phyloP scores from a whole-genome alignment of 2,113 vertebrate genomes.

The Ramphastos sulfuratus region DNA sequence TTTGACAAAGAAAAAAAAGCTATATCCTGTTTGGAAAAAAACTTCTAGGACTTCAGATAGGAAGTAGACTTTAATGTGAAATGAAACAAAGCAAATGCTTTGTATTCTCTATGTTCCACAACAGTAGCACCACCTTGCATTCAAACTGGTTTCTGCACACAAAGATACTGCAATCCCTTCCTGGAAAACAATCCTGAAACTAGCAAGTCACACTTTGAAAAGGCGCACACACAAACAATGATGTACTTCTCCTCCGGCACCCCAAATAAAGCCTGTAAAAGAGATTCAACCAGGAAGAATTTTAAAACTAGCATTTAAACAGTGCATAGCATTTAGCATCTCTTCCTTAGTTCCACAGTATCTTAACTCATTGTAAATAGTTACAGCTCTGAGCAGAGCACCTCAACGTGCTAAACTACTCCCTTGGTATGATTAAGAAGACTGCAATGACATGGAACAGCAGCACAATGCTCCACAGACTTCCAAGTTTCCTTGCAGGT shows the following conservation, averaged over 20 bases:
- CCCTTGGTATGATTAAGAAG: accelerated
- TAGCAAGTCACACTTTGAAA: background rate
- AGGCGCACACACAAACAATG: background rate
- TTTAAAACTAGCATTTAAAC: background rate
- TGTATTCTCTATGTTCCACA: background rate
- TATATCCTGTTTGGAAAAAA: background rate
- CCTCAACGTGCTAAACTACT: accelerated
- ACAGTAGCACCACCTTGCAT: background rate
- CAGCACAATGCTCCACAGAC: background rate
- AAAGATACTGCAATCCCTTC: background rate
- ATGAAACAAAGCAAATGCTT: background rate
- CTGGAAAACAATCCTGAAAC: background rate
- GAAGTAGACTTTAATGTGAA: background rate
- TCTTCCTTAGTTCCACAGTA: background rate
- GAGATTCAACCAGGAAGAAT: background rate
- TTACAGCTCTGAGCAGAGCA: background rate
- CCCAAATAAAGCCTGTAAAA: background rate
- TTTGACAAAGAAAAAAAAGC: background rate
- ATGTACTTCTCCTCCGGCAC: background rate
- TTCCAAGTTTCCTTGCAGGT: background rate
- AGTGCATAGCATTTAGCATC: background rate
- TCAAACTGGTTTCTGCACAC: background rate
- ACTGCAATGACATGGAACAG: accelerated
- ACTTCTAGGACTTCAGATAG: background rate
- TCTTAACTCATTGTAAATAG: background rate